A percentile compares a stretch with the other conserved stretches of the same genome.
phyloP scores from a whole-genome alignment of 2,888 invertebrate species.

The Zaprionus bogoriensis region DNA sequence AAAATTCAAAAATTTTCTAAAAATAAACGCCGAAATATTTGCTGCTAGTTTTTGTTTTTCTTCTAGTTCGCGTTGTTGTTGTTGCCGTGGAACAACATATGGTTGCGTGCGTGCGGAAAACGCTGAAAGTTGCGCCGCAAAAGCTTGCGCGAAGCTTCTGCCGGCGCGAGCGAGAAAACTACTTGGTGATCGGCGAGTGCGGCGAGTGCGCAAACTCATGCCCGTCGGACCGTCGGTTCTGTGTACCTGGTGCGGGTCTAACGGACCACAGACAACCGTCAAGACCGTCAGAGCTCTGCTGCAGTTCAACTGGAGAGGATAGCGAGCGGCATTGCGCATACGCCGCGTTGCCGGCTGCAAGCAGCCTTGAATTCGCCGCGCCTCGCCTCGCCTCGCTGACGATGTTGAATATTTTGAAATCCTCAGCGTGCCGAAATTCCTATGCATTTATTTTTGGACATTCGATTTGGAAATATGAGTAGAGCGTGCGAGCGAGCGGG shows the following conservation, averaged over 20 bases:
- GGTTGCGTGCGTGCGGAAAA: constrained; percentile 70
- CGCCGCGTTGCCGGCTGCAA: constrained; percentile 24
- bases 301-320: constrained; percentile 17
- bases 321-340: constrained; percentile 39
- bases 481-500: constrained; percentile 21
- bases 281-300: neutral
- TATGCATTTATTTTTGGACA: constrained; percentile 56
- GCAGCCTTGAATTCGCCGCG: constrained; percentile 65
- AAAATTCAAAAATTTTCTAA: constrained; percentile 77
- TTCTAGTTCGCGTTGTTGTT: constrained; percentile 36
- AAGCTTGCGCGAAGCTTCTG: constrained; percentile 51
- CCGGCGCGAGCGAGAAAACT: constrained; percentile 56
- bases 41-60: constrained; percentile 24
- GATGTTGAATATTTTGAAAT: constrained; percentile 49
- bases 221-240: neutral
- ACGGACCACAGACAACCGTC: constrained; percentile 3
- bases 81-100: constrained; percentile 64
- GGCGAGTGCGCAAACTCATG: constrained; percentile 66
- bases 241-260: constrained; percentile 29
- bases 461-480: constrained; percentile 81
- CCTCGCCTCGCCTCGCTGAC: no score
- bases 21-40: constrained; percentile 75
- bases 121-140: constrained; percentile 27
- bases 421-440: constrained; percentile 25
- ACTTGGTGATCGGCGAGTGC: constrained; percentile 24